Evolutionary conservation across 2,113 vertebrate genomes (phyloP).

Genomic region (Protobothrops flavoviridis): DNA sequence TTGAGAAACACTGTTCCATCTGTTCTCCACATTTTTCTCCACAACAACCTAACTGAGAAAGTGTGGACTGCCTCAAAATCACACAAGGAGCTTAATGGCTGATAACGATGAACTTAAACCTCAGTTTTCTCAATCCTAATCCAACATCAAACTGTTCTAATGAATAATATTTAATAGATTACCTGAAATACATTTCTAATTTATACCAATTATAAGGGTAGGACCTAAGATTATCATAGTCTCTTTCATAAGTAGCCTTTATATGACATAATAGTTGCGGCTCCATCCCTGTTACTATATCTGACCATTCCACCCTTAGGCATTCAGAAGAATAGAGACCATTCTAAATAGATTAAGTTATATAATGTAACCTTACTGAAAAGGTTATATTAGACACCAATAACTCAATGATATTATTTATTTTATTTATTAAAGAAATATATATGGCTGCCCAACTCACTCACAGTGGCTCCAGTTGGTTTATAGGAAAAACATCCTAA

Average conservation of each 20-base stretch:
- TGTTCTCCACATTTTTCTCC: not conserved
- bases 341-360: not conserved
- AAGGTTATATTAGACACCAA: not conserved
- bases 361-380: not conserved
- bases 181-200: not conserved
- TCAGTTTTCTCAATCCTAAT: not conserved
- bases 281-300: not conserved
- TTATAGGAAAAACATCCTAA: not conserved
- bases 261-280: not conserved
- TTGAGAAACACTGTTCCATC: too few species aligned
- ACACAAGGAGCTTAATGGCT: not conserved
- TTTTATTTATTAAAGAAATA: too few species aligned
- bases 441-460: too few species aligned
- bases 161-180: not conserved
- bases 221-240: not conserved
- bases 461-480: too few species aligned
- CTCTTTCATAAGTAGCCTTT: not conserved
- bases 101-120: not conserved
- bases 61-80: not conserved
- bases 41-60: not conserved
- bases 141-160: not conserved
- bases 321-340: not conserved
- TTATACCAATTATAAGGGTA: not conserved
- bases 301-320: not conserved
- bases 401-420: not conserved